phyloP scores from a whole-genome alignment of 1,140 invertebrate species.

The Musca vetustissima region DNA sequence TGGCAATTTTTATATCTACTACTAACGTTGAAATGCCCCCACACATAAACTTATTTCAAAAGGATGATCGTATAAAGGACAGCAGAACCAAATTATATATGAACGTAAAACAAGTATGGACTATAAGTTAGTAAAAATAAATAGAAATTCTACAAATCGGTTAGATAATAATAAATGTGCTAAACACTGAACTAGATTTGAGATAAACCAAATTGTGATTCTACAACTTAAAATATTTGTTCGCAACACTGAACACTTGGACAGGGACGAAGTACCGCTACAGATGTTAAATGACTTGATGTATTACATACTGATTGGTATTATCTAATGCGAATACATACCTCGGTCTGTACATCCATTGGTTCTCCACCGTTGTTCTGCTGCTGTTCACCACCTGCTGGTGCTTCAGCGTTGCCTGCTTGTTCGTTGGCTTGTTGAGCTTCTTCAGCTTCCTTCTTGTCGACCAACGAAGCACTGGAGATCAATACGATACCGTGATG shows the following conservation, averaged over 20 bases:
- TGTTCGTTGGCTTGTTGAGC: slow-evolving; percentile 52
- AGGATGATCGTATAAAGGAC: too few relatives aligned
- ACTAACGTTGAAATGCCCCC: too few relatives aligned
- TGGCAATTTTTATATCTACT: too few relatives aligned
- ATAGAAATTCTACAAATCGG: too few relatives aligned
- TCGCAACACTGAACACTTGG: neutral
- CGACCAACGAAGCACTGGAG: slow-evolving; percentile 79
- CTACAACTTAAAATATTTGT: neutral
- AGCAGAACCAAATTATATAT: too few relatives aligned
- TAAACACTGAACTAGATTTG: neutral
- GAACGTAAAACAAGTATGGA: too few relatives aligned
- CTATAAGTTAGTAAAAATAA: too few relatives aligned
- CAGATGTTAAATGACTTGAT: slow-evolving; percentile 1
- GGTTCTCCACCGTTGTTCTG: slow-evolving; percentile 53
- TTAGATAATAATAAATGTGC: too few relatives aligned
- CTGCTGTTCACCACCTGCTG: slow-evolving; percentile 46
- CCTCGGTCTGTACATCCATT: slow-evolving; percentile 58
- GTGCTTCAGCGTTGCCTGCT: slow-evolving; percentile 55
- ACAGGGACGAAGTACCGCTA: neutral
- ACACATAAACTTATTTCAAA: too few relatives aligned
- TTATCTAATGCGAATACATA: slow-evolving; percentile 37
- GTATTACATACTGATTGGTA: too few relatives aligned
- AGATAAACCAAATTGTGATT: neutral
- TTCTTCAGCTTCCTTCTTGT: slow-evolving; percentile 73
- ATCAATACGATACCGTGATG: slow-evolving; percentile 89